phyloP scores from a whole-genome alignment of 2,888 invertebrate species.

The Orchesellides sinensis region DNA sequence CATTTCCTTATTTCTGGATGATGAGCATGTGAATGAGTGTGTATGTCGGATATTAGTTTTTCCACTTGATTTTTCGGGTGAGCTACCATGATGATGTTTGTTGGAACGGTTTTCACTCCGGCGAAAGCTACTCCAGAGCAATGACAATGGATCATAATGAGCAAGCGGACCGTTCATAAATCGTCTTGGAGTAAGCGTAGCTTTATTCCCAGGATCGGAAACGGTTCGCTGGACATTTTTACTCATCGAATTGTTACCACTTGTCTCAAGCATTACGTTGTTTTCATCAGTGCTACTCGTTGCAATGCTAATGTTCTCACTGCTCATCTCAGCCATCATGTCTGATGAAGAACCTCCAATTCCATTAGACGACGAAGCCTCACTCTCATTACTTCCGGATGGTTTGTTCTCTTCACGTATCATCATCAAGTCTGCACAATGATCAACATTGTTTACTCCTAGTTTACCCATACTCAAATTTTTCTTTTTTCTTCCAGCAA shows the following conservation, averaged over 20 bases:
- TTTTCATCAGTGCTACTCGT: constrained; percentile 61
- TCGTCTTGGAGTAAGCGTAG: constrained; percentile 73
- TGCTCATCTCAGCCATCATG: constrained; percentile 73
- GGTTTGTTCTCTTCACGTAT: constrained; percentile 33
- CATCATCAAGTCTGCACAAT: background rate
- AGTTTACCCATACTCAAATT: constrained; percentile 18
- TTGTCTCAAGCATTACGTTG: constrained; percentile 22
- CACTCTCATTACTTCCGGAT: constrained; percentile 71
- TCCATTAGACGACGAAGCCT: constrained; percentile 74
- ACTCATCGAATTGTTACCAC: constrained; percentile 39
- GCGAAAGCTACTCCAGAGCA: constrained; percentile 75
- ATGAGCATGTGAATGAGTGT: constrained; percentile 76
- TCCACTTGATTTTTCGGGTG: constrained; percentile 72
- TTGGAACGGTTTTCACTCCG: constrained; percentile 69
- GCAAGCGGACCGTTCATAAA: constrained; percentile 74
- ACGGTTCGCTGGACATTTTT: constrained; percentile 75
- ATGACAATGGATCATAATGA: constrained; percentile 74
- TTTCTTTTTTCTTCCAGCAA: constrained; percentile 31
- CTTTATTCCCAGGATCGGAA: constrained; percentile 74
- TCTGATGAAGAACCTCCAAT: constrained; percentile 73
- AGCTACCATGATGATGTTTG: constrained; percentile 59
- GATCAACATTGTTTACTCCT: constrained; percentile 2
- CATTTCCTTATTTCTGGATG: constrained; percentile 68
- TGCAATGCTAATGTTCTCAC: constrained; percentile 72
- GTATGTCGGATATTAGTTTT: constrained; percentile 75